Percentiles rank a stretch among this genome's conserved stretches.
Conservation (phyloP, 2,113 vertebrate species). For the Ameiurus melas region DNA sequence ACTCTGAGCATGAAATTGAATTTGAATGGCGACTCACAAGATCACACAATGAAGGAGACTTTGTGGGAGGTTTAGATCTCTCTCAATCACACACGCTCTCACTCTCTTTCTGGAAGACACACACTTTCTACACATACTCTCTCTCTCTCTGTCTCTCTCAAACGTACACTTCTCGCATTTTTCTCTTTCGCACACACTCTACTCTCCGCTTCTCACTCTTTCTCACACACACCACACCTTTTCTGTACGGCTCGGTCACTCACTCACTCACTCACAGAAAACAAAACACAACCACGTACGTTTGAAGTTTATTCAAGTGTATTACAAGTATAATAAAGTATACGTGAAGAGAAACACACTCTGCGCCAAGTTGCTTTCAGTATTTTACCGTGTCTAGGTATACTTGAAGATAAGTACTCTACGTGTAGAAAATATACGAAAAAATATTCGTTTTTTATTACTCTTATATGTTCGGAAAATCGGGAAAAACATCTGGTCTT, state of each 20-base stretch:
- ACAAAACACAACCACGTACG: neutral
- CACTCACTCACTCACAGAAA: neutral
- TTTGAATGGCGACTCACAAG: slow-evolving; percentile 67
- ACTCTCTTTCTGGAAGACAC: neutral
- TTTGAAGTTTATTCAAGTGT: neutral
- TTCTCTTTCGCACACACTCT: too few relatives aligned
- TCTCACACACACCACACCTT: neutral
- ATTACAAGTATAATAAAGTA: neutral
- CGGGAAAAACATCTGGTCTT: neutral
- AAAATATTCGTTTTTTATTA: neutral
- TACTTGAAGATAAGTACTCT: neutral
- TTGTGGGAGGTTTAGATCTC: slow-evolving; percentile 54
- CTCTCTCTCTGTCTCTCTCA: neutral
- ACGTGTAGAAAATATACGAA: too few relatives aligned
- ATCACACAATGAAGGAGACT: slow-evolving; percentile 54
- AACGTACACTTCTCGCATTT: neutral
- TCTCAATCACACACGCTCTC: slow-evolving; percentile 2
- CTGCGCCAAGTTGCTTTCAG: neutral
- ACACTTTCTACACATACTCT: neutral
- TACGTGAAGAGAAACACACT: neutral
- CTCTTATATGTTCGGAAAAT: neutral
- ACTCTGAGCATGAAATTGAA: slow-evolving; percentile 62
- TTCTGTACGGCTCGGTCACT: neutral
- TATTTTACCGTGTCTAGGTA: neutral
- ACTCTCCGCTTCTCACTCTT: neutral